Evolutionary conservation across 2,888 invertebrate species (phyloP).

Genomic region (Drosophila ustulata): DNA sequence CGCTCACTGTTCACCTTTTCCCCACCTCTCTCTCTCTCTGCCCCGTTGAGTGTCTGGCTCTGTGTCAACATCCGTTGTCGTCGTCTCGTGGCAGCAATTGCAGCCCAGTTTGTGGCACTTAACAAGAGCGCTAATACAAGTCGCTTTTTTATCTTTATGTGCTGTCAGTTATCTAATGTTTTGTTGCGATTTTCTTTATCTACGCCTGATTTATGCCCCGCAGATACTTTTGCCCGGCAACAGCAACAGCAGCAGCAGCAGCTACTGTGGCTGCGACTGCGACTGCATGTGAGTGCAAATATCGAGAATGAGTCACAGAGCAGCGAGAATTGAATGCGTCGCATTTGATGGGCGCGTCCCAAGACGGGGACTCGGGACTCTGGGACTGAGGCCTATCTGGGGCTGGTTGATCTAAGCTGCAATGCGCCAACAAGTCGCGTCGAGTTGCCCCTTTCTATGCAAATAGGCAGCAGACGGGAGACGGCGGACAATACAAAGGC

Average conservation of each 20-base stretch:
- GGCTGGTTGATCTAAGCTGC: constrained; percentile 69
- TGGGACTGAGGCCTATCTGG: constrained; percentile 47
- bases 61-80: constrained; percentile 63
- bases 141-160: constrained; percentile 28
- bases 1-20: constrained; percentile 36
- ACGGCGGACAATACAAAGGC: constrained; percentile 31
- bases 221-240: background rate
- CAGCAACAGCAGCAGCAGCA: constrained; percentile 1
- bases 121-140: constrained; percentile 53
- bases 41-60: background rate
- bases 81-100: constrained; percentile 3
- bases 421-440: constrained; percentile 48
- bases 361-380: background rate
- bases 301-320: constrained; percentile 42
- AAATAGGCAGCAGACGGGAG: constrained; percentile 36
- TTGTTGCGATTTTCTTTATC: constrained; percentile 31
- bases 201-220: constrained; percentile 24
- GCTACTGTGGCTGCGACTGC: constrained; percentile 7
- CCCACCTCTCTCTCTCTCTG: background rate
- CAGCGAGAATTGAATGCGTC: constrained; percentile 56
- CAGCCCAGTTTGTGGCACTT: constrained; percentile 48
- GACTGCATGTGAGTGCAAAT: constrained; percentile 27
- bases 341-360: constrained; percentile 46
- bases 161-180: constrained; percentile 25
- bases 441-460: constrained; percentile 31